Percentiles rank a stretch among this genome's conserved stretches.
These are phyloP conservation scores for Drosophila sulfurigaster DNA, from an alignment of 1,140 invertebrate genomes.

Conservation along the genomic window DNA sequence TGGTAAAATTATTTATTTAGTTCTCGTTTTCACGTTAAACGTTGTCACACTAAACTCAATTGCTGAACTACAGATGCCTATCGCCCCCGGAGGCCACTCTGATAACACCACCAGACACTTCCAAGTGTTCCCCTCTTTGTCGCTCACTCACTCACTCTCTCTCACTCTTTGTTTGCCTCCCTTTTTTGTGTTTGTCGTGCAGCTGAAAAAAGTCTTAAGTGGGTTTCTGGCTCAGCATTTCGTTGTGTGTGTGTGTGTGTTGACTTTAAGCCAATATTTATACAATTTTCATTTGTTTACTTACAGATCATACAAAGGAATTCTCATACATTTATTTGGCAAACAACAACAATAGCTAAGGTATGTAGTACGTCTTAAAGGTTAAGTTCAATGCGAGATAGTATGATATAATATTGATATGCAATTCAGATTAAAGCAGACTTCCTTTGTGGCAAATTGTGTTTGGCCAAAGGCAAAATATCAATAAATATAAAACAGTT, in stretches of 20 bases:
- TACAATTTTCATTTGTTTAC: slow-evolving; percentile 77
- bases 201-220: slow-evolving; percentile 64
- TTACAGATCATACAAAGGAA: slow-evolving; percentile 59
- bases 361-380: slow-evolving; percentile 57
- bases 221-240: slow-evolving; percentile 72
- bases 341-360: slow-evolving; percentile 62
- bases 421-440: not conserved
- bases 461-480: too few species aligned
- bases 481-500: too few species aligned
- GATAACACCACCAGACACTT: slow-evolving; percentile 55
- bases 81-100: slow-evolving; percentile 39
- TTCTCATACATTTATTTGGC: slow-evolving; percentile 36
- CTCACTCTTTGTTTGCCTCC: not conserved
- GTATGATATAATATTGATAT: slow-evolving; percentile 2
- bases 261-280: slow-evolving; percentile 63
- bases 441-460: not conserved
- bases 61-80: slow-evolving; percentile 52
- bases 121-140: slow-evolving; percentile 15
- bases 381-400: slow-evolving; percentile 51
- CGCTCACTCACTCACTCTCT: not conserved
- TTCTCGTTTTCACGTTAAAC: slow-evolving; percentile 82
- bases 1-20: slow-evolving; percentile 80
- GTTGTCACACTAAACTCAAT: slow-evolving; percentile 82
- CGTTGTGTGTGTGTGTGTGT: slow-evolving; percentile 11
- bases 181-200: slow-evolving; percentile 35